Evolutionary conservation across 2,888 invertebrate species (phyloP).

Genomic region (Leistus spinibarbis): DNA sequence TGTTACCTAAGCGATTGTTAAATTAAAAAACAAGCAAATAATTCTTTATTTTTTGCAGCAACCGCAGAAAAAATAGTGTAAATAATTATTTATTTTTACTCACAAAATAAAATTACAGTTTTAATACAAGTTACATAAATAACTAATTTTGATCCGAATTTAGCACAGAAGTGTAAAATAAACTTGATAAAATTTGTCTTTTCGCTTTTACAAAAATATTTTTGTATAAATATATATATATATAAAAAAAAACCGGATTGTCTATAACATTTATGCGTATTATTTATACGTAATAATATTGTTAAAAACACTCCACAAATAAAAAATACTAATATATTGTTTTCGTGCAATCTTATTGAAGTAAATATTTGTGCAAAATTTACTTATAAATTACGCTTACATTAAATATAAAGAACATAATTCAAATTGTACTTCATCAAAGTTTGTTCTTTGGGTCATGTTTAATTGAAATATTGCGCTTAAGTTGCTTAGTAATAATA

Average conservation of each 20-base stretch:
- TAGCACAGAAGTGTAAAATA: not conserved
- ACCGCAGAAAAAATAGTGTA: no score
- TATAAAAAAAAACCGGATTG: no score
- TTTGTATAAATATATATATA: no score
- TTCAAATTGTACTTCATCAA: not conserved
- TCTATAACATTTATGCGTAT: no score
- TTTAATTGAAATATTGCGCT: not conserved
- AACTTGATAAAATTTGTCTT: no score
- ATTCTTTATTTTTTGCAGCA: no score
- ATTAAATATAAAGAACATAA: not conserved
- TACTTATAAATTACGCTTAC: not conserved
- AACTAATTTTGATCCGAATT: not conserved
- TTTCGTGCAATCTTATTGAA: not conserved
- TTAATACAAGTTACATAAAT: not conserved
- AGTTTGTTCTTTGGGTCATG: not conserved
- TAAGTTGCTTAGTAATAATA: not conserved
- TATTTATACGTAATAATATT: not conserved
- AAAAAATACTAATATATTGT: not conserved
- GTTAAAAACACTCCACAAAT: not conserved
- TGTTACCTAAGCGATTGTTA: no score
- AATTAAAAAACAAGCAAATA: no score
- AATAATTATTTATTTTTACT: no score
- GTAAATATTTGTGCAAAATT: not conserved
- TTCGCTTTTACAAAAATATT: no score
- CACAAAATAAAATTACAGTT: no score